phyloP scores from a whole-genome alignment of 1,140 invertebrate genomes.

The Drosophila bipectinata region DNA sequence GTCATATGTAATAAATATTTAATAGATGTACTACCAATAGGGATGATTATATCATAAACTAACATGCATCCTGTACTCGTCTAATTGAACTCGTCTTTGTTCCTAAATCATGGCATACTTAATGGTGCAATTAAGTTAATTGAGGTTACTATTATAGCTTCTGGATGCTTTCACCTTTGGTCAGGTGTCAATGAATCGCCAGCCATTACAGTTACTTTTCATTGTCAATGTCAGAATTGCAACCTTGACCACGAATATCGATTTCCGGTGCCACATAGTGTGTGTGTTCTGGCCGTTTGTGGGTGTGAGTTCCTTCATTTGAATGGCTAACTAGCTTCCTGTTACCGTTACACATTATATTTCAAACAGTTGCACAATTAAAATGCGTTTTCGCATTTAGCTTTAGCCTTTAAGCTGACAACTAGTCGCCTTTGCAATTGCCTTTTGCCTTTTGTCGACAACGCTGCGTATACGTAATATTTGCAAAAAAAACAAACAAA shows the following conservation, averaged over 20 bases:
- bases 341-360: slow-evolving; percentile 44
- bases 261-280: slow-evolving; percentile 58
- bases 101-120: slow-evolving; percentile 68
- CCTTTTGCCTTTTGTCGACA: slow-evolving; percentile 19
- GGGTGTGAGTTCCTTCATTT: slow-evolving; percentile 23
- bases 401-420: slow-evolving; percentile 64
- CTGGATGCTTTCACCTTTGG: slow-evolving; percentile 53
- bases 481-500: slow-evolving; percentile 19
- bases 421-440: slow-evolving; percentile 14
- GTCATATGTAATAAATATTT: slow-evolving; percentile 24
- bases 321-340: slow-evolving; percentile 67
- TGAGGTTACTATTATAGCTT: slow-evolving; percentile 9
- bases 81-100: slow-evolving; percentile 25
- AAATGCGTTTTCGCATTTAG: slow-evolving; percentile 49
- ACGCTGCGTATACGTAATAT: slow-evolving; percentile 62
- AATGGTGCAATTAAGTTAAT: slow-evolving; percentile 64
- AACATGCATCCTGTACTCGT: background rate
- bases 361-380: slow-evolving; percentile 31
- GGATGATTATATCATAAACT: no score
- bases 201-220: slow-evolving; percentile 51
- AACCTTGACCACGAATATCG: slow-evolving; percentile 83
- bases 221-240: slow-evolving; percentile 63
- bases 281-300: slow-evolving; percentile 1
- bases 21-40: background rate
- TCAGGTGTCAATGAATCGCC: slow-evolving; percentile 75